Evolutionary conservation across 2,797 vertebrate species (phyloP), one percentile per base, ranked within the genome.

Genomic region (Pipistrellus kuhlii): DNA sequence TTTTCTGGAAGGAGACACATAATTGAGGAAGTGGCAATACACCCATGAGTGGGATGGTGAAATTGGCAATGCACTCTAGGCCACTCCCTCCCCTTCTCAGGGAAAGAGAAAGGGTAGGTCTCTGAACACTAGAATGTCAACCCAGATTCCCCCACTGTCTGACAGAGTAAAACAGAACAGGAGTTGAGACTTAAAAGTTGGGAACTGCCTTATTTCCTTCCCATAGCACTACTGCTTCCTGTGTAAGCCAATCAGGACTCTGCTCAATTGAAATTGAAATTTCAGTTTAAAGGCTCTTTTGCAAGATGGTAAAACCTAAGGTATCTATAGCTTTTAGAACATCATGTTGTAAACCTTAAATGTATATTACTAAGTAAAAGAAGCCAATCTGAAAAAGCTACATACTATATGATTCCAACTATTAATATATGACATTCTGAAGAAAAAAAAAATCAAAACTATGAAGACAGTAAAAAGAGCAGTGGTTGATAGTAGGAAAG

Each of bases 251-350:
- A 38, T 80, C 13, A 59, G 38, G 23, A 59, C 46, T 59, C 27
- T 32, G 71, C n/a, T 48, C n/a, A 77, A 92, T 87, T 38, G n/a
- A 92, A 87, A 85, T 13, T 68, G 23, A 77, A 32, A 85, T 71
- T 89, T 73, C 76, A 83, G 44, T 66, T 75, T 85, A 3, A 90
- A 92, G 90, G 32, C 1, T 57, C 38, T 27, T 81, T 77, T 90
- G 82, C 38, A 66, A 71, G 71, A 44, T 27, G 78, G 27, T 6
- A 12, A 85, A 88, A 71, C 69, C 68, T 32, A 75, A n/a, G n/a
- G 3, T 30, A 62, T 41, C 59, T 73, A 35, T 17, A 38, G 48
- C 38, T 87, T 82, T 82, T 64, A 32, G 85, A 90, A 80, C 6
- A 80, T 41, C 15, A 25, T 17, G 48, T 68, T 48, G 48, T 27